These are phyloP conservation scores for Anthophora plumipes DNA, from an alignment of 2,888 invertebrate species.

Conservation along the genomic window DNA sequence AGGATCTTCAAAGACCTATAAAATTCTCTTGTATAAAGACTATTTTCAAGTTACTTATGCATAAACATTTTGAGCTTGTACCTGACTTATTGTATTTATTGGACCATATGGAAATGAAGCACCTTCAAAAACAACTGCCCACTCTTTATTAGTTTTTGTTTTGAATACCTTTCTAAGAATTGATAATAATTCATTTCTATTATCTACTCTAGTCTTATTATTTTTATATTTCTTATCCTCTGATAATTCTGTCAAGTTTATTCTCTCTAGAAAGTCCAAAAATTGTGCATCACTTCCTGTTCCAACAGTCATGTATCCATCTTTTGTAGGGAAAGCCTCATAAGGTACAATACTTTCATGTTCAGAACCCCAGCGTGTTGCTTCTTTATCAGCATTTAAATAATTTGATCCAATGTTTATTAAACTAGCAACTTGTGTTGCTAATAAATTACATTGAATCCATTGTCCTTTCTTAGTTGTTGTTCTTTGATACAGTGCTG, in stretches of 20 bases:
- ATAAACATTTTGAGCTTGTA: slow-evolving; percentile 70
- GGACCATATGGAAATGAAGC: slow-evolving; percentile 95
- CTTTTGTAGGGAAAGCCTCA: slow-evolving; percentile 93
- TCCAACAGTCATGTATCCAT: slow-evolving; percentile 94
- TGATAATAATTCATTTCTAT: slow-evolving; percentile 89
- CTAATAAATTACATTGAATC: slow-evolving; percentile 96
- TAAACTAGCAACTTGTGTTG: slow-evolving; percentile 95
- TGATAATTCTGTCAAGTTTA: slow-evolving; percentile 88
- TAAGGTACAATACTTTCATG: slow-evolving; percentile 98
- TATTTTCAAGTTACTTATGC: slow-evolving; percentile 10
- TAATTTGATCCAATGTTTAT: slow-evolving; percentile 96
- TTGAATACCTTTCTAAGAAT: slow-evolving; percentile 87
- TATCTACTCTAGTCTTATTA: slow-evolving; percentile 91
- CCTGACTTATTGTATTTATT: slow-evolving; percentile 93
- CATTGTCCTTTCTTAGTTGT: slow-evolving; percentile 94
- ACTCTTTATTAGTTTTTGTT: slow-evolving; percentile 90
- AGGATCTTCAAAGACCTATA: slow-evolving; percentile 92
- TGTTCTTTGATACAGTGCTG: slow-evolving; percentile 92
- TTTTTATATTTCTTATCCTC: slow-evolving; percentile 88
- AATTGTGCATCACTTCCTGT: slow-evolving; percentile 95
- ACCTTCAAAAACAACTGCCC: slow-evolving; percentile 90
- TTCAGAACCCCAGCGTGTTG: slow-evolving; percentile 94
- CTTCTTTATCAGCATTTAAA: slow-evolving; percentile 93
- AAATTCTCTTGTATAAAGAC: slow-evolving; percentile 46
- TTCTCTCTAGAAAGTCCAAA: slow-evolving; percentile 88